Evolutionary conservation across 2,888 invertebrate genomes (phyloP), one percentile per base, ranked within the genome.

Genomic region (Aspidiotus rigidus): DNA sequence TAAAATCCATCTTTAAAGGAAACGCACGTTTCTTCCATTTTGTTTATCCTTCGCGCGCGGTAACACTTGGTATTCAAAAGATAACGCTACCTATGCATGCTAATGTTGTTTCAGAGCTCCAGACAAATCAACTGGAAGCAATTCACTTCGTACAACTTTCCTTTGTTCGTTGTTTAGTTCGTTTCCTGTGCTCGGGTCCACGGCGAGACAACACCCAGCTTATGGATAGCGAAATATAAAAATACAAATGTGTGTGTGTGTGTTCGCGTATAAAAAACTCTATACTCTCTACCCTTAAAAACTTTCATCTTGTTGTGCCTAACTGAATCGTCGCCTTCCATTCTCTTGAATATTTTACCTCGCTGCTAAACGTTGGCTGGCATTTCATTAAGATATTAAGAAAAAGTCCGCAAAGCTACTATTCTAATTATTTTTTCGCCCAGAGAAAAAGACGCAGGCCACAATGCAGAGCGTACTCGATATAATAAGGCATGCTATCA

Each of bases 41-140:
- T 66, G 66, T 66, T 66, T 66, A 66, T 66, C 66, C 66, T 11
- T 13, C 10, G 28, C 42, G 42, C 39, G 28, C 39, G 13, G 57
- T 66, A 66, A 66, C 66, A 66, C 57, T 66, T 66, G 66, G 66
- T 66, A 66, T 66, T 66, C 66, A 66, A 59, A 59, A 66, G 66
- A 66, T 66, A 66, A 44, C 66, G 66, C 66, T 49, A 66, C 66
- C 66, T 66, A 66, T 66, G 56, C 66, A 66, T 66, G 66, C 66
- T 66, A 66, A 66, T 66, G 66, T 49, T 57, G 57, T 66, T 28
- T 28, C 28, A 28, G 28, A 28, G 28, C 28, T 28, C 28, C 66
- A 66, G 66, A 66, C 56, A 28, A 64, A 57, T 66, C 66, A 66
- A 66, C 66, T 66, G 41, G 49, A 54, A 49, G 10, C 10, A 6